Evolutionary conservation across 2,797 vertebrate genomes (phyloP).

Genomic region (Phrynocephalus guinanensis): DNA sequence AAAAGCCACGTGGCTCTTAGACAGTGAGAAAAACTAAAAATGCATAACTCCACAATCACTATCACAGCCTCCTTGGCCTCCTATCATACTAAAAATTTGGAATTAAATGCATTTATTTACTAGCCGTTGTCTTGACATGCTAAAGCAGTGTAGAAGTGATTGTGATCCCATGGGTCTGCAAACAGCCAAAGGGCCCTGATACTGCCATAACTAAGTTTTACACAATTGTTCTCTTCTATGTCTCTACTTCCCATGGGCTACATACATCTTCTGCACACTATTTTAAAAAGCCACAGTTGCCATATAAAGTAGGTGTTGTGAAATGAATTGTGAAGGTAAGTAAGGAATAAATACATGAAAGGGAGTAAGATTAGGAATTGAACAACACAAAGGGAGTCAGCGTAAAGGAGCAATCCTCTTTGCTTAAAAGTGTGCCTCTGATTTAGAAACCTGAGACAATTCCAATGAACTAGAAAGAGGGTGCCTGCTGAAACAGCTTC

Average conservation of each 20-base stretch:
- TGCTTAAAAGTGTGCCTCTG: neutral
- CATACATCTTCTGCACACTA: slow-evolving; percentile 64
- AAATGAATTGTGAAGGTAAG: slow-evolving; percentile 15
- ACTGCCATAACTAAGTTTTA: slow-evolving; percentile 46
- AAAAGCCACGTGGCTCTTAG: slow-evolving; percentile 25
- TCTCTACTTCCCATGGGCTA: slow-evolving; percentile 62
- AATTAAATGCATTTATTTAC: slow-evolving; percentile 29
- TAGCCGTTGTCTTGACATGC: slow-evolving; percentile 21
- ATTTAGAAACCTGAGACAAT: neutral
- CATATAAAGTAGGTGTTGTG: slow-evolving; percentile 16
- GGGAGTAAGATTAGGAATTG: neutral
- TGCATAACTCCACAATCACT: slow-evolving; percentile 35
- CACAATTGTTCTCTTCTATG: slow-evolving; percentile 43
- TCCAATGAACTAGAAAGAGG: neutral
- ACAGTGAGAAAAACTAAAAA: slow-evolving; percentile 30
- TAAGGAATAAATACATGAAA: neutral
- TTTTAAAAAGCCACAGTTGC: slow-evolving; percentile 43
- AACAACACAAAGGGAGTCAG: neutral
- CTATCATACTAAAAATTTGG: slow-evolving; percentile 43
- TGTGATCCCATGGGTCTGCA: slow-evolving; percentile 20
- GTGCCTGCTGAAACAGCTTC: slow-evolving; percentile 27
- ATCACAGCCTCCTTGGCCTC: slow-evolving; percentile 6
- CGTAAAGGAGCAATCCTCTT: neutral
- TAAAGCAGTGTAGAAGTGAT: slow-evolving; percentile 19
- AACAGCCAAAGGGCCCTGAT: slow-evolving; percentile 40